Evolutionary conservation across 1,140 invertebrate genomes (phyloP).

Genomic region (Micrasema longulum): DNA sequence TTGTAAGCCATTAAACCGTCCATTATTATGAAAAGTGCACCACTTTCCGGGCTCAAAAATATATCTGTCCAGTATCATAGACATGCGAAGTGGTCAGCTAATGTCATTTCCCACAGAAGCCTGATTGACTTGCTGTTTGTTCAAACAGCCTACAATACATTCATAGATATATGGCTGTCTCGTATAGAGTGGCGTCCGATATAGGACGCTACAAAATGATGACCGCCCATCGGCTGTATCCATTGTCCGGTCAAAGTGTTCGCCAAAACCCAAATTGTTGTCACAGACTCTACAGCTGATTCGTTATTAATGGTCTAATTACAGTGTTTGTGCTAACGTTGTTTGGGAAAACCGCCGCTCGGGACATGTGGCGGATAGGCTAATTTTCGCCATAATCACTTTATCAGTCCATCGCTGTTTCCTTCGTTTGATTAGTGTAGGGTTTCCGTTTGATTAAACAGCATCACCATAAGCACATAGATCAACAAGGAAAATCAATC

Average conservation of each 20-base stretch:
- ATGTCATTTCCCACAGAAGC: not conserved
- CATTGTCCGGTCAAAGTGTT: conserved; percentile 23
- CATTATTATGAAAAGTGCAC: too few species aligned
- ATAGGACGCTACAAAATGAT: not conserved
- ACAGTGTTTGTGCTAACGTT: conserved; percentile 14
- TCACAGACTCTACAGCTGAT: conserved; percentile 24
- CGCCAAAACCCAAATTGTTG: conserved; percentile 24
- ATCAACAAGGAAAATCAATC: not conserved
- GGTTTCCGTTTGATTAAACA: too few species aligned
- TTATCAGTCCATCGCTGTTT: too few species aligned
- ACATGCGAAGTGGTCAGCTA: too few species aligned
- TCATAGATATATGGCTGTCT: not conserved
- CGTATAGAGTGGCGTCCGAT: too few species aligned
- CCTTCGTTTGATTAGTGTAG: too few species aligned
- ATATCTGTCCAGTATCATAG: too few species aligned
- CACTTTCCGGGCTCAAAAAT: too few species aligned
- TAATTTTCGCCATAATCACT: not conserved
- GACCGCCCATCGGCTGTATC: not conserved
- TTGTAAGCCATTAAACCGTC: too few species aligned
- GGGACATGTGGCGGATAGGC: conserved; percentile 15
- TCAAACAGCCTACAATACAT: conserved; percentile 7
- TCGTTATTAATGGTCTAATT: conserved; percentile 35
- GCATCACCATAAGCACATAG: not conserved
- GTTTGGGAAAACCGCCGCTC: conserved; percentile 12
- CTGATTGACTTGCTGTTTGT: conserved; percentile 9